Base-by-base conservation (phyloP, 2,888 invertebrate genomes). In the Brenthis daphne region DNA sequence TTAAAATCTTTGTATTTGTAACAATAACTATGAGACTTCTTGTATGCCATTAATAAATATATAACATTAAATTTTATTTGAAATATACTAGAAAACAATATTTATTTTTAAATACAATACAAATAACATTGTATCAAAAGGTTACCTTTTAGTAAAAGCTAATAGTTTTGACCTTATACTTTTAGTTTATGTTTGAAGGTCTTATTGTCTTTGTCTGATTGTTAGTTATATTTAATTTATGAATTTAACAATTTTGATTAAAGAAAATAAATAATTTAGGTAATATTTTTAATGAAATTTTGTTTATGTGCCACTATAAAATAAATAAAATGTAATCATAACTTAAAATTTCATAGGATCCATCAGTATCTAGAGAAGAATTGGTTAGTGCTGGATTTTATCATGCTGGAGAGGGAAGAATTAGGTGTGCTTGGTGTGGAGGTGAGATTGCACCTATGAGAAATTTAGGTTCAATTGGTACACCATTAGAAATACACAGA, bases 351-450 rank as follows among this genome's bases (percentile, higher is more conserved):
- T 56, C 74, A 13, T 73, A 93, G 93, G 92, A 92, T 72, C 71
- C 78, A 6, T 87, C 87, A 51, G 86, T 98, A 24, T 93, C 95
- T 2, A 95, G 97, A 0, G 94, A 95, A 80, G 94, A 95, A 8
- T 88, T 98, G 72, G 98, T 97, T 1, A 94, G 93, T 82, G 96
- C 97, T 60, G 98, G 98, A 5, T 98, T 98, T 84, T 98, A 96
- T 84, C 98, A 96, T 80, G 91, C 96, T 3, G 95, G 96, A 72
- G 93, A 94, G 53, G 94, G 94, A 0, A 78, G 85, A 81, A 96
- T 97, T 0, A 94, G 96, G 72, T 98, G 98, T 85, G 96, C 96
- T 1, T 98, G 96, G 93, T 98, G 98, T 78, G 94, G 95, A 55
- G 96, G 96, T 2, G 93, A 95, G 72, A 90, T 96, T 53, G 90